Conservation (phyloP, 2,797 vertebrate genomes). For the Dallia pectoralis region DNA sequence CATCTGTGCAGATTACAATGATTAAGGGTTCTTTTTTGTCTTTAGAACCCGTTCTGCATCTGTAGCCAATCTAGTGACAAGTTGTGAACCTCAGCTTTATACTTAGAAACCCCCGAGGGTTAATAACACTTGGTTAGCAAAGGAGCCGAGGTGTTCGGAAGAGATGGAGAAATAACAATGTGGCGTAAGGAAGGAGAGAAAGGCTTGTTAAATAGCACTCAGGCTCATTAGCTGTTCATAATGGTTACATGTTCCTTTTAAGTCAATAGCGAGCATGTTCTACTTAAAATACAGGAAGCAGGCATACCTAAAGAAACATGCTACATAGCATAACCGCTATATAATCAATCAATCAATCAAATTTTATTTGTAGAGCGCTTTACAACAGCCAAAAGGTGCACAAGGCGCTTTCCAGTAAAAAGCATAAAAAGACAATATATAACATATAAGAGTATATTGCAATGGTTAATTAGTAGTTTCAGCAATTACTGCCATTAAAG, state of each 20-base stretch:
- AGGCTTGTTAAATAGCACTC: conserved; percentile 4
- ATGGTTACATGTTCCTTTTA: not conserved
- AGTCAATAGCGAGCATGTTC: not conserved
- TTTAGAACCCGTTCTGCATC: conserved; percentile 25
- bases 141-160: not conserved
- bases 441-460: no score
- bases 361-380: no score
- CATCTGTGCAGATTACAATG: no score
- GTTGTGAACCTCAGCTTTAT: not conserved
- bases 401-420: no score
- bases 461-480: no score
- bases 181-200: not conserved
- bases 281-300: no score
- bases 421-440: no score
- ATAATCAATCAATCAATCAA: no score
- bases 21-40: not conserved
- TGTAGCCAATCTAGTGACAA: conserved; percentile 8
- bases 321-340: no score
- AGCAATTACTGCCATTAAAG: no score
- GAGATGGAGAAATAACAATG: not conserved
- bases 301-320: no score
- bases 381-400: no score
- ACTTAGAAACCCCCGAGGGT: not conserved
- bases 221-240: not conserved
- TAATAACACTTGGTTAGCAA: not conserved